Base-by-base conservation (phyloP, 1,140 invertebrate species). In the Drosophila neocordata region DNA sequence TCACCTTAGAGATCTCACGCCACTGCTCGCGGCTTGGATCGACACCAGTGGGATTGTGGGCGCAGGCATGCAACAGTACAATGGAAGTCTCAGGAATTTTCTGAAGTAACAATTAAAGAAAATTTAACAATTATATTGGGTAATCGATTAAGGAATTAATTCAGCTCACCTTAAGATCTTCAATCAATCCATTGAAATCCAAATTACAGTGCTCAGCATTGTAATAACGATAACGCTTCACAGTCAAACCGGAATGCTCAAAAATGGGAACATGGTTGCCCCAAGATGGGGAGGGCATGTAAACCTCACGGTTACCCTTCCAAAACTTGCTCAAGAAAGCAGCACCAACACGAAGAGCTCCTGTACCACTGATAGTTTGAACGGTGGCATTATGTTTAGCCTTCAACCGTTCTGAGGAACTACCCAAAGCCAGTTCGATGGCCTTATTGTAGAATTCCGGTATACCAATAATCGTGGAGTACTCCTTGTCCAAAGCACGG, bases 31-130 rank as follows among this genome's bases (percentile, higher is more conserved):
- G 94, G 90, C 94, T 96, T n/a, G 97, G 97, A 93, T 98, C 97
- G 34, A 99, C 98, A 53, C 99, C 99, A 56, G 99, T 99, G 8
- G 99, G 99, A 93, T 99, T 99, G 92, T 99, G 99, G 31, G 99
- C 99, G 93, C 99, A 99, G 11, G 98, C 98, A 92, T 99, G 99
- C 4, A 99, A 92, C 44, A 99, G 93, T 89, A 99, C 96, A 24
- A 99, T 95, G 5, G 98, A 97, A 64, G 95, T 95, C 83, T 98
- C 96, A 6, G 99, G 98, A 58, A 99, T 98, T 94, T 97, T 97
- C 95, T 98, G 92, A 20, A 93, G 73, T 67, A 27, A 37, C 8
- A 20, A 13, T 4, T 1, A 12, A n/a, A n/a, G n/a, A n/a, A n/a
- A n/a, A 53, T n/a, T 31, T 53, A 5, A 31, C 1, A 1, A 6